Base-by-base conservation (phyloP, 2,888 invertebrate genomes). In the Dasypogon diadema region DNA sequence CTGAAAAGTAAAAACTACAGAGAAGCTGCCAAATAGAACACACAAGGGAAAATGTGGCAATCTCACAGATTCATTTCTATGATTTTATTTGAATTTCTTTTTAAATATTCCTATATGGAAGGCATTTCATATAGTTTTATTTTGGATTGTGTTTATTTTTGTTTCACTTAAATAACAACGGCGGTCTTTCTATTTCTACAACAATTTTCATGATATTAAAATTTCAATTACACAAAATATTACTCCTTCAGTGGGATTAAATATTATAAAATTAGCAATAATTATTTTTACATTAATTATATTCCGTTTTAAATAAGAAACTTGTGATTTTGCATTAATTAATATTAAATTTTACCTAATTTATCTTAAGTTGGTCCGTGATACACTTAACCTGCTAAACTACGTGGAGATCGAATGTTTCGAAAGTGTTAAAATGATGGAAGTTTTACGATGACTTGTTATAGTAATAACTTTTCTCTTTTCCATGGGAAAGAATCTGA, bases 391-490 rank as follows among this genome's bases (percentile, higher is more conserved):
- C 60, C 60, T 60, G 65, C 65, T 46, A 46, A 65, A 65, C 48
- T 65, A 65, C 46, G n/a, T 65, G 65, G 65, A 65, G 65, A 65
- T 65, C 65, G 65, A 63, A 21, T 63, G 42, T 63, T 63, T 63
- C 42, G 30, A 42, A 65, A 42, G 60, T 60, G 65, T 65, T 65
- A 65, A 24, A 56, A 24, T 48, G 65, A 65, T 65, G 65, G 65
- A 65, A 65, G 65, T 65, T 48, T 65, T 18, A 65, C 46, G 65
- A 65, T 46, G 48, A 65, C 48, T 65, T 48, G 65, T 65, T 65
- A 48, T 65, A 46, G 48, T 46, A 65, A 65, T 48, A 65, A 65
- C 65, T 46, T 65, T 65, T 65, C 21, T 65, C 65, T 65, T 65
- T 65, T 46, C 65, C 65, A 65, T 65, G 65, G 65, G 65, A 65